A percentile compares a stretch with the other conserved stretches of the same genome.
Conservation (phyloP, 2,797 vertebrate species). For the Pogoniulus pusillus region DNA sequence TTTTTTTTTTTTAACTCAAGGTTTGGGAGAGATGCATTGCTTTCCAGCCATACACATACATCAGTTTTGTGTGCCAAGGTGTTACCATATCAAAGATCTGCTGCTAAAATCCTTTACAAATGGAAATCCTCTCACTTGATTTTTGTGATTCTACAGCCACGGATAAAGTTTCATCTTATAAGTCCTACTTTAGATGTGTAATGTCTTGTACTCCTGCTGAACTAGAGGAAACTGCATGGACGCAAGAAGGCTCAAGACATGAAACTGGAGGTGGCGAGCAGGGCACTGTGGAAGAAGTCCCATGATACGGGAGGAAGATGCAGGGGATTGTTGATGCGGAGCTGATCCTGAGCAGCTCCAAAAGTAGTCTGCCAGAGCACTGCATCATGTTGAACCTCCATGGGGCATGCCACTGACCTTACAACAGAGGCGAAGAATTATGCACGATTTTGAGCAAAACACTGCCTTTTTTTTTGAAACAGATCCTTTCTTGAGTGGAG, state of each 20-base stretch:
- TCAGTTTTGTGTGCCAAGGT: neutral
- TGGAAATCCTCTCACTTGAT: neutral
- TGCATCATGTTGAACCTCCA: neutral
- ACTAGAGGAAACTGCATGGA: neutral
- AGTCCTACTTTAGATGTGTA: neutral
- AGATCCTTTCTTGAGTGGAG: too few relatives aligned
- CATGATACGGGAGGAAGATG: neutral
- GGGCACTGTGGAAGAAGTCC: neutral
- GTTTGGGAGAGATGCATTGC: neutral
- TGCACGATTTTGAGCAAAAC: neutral
- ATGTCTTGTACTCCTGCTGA: neutral
- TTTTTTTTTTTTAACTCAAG: neutral
- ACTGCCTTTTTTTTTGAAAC: neutral
- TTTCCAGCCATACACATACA: neutral
- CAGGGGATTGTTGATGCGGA: neutral
- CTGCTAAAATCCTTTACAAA: neutral
- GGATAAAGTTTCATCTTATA: neutral
- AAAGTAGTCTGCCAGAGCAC: fast-evolving
- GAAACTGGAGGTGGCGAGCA: fast-evolving
- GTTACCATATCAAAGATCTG: neutral
- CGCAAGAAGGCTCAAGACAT: neutral
- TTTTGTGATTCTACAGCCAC: neutral
- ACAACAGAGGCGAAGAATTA: neutral
- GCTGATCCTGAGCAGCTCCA: neutral
- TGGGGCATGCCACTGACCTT: fast-evolving